Evolutionary conservation across 2,797 vertebrate species (phyloP), one percentile per base, ranked within the genome.

Genomic region (Pangasius krempfi): DNA sequence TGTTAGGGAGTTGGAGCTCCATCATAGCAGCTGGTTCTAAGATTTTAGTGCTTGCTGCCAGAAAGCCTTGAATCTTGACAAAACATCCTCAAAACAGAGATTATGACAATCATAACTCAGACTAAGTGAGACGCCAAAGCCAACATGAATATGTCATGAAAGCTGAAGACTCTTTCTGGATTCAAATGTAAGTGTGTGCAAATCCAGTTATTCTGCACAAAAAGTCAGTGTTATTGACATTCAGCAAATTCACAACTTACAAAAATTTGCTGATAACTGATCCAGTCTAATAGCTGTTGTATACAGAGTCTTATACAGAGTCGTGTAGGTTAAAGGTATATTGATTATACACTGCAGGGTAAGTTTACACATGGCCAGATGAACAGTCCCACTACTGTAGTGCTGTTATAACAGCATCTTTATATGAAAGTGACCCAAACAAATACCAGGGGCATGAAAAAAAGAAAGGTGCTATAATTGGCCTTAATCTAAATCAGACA

Each of bases 91-190:
- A 88, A 90, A 88, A 91, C 90, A 79, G 89, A 94, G 92, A 94
- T 93, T 90, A 93, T 72, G 91, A 86, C 64, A 86, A 93, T 93
- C 91, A 93, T 92, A 94, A 93, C 91, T 93, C 90, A 92, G 13
- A 87, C 91, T 91, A 94, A 94, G 93, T 88, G 78, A 93, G 90
- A 87, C 89, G 91, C 89, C 20, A 86, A 81, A 44, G 92, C 89
- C 89, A 90, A 86, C 60, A 70, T 56, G 85, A 86, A 85, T 90
- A 22, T 40, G 22, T 81, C 33, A 40, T 81, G 9, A 79, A 54
- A 79, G 33, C 76, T 33, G 50, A 33, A 16, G n/a, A 54, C n/a
- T 79, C 33, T 40, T 12, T 58, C 78, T 87, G 85, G 79, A 86
- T 60, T 58, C 54, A 75, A 64, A 37, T 50, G 66, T 12, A 54